Base-by-base conservation (phyloP, 1,140 invertebrate species). In the Drosophila grimshawi region DNA sequence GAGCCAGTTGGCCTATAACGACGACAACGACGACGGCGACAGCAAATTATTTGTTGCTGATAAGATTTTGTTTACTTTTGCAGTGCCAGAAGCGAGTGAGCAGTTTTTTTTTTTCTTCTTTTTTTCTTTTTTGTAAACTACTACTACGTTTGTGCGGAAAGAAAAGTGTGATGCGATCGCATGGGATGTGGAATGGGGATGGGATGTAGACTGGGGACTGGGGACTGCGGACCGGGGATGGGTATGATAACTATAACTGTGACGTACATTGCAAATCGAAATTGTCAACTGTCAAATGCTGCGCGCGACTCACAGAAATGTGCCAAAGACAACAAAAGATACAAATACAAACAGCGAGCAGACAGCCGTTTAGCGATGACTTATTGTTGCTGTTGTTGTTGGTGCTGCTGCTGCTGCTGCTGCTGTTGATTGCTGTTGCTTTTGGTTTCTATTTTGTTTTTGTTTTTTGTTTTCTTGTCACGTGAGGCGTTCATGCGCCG, bases 41-140 rank as follows among this genome's bases (percentile, higher is more conserved):
- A 27, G 11, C 60, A 30, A 70, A 51, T 53, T 62, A 19, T 41
- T 30, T 11, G 53, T 56, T 53, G 62, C 64, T 78, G 72, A 78
- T 78, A 78, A 78, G 76, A 75, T 78, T 78, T 75, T 78, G 76
- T 78, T 78, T 78, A 78, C 65, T 56, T 70, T 75, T 75, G 68
- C 29, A 35, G 29, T 5, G 29, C 39, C 29, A 53, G 49, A 53
- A 48, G 19, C 19, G 41, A 51, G 35, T 19, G 55, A 59, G 45
- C 30, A 66, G 49, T 51, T 19, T 62, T n/a, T 11, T 37, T 39
- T 3, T 43, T 8, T 43, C 3, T 43, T 39, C 2, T 41, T 41
- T 41, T 5, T 3, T 41, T 41, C 10, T 41, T 3, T 41, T 41
- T n/a, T n/a, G n/a, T 41, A n/a, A 43, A 43, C 10, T 43, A 43